A percentile compares a stretch with the other conserved stretches of the same genome.
Conservation (phyloP, 2,113 vertebrate genomes). For the Varanus salvator region DNA sequence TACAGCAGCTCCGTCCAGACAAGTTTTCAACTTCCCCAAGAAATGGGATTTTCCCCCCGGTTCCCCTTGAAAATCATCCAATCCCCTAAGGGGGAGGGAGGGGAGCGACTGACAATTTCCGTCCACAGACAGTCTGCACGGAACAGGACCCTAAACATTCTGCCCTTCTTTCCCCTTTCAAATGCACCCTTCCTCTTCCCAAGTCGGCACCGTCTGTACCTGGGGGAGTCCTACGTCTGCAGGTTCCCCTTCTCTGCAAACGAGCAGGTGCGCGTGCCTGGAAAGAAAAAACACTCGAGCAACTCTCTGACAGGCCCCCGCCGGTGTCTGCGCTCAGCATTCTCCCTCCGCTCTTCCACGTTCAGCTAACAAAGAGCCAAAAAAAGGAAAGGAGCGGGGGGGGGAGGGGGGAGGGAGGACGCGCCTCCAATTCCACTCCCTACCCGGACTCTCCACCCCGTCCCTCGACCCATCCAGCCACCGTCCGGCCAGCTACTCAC, state of each 20-base stretch:
- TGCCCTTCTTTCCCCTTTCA: neutral
- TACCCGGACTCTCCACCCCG: neutral
- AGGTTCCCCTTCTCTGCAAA: neutral
- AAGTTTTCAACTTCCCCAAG: slow-evolving; percentile 12
- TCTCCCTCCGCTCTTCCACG: neutral
- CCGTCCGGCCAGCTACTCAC: slow-evolving; percentile 55
- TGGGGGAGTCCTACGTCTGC: neutral
- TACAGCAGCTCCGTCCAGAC: neutral
- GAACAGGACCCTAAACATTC: neutral
- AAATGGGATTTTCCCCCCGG: neutral
- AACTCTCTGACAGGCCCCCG: neutral
- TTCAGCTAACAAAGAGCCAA: slow-evolving; percentile 15
- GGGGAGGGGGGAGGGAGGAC: neutral
- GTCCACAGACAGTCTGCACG: neutral
- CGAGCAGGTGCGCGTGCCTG: neutral
- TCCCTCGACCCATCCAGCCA: neutral
- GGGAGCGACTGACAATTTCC: neutral
- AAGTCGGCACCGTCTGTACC: neutral
- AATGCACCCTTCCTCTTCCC: slow-evolving; percentile 6
- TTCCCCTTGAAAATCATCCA: no score
- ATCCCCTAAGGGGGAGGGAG: neutral
- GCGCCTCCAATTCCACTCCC: neutral
- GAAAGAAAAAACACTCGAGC: neutral
- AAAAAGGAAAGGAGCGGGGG: neutral
- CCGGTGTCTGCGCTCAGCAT: neutral